Base-by-base conservation (phyloP, 2,888 invertebrate genomes). In the Conops quadrifasciatus region DNA sequence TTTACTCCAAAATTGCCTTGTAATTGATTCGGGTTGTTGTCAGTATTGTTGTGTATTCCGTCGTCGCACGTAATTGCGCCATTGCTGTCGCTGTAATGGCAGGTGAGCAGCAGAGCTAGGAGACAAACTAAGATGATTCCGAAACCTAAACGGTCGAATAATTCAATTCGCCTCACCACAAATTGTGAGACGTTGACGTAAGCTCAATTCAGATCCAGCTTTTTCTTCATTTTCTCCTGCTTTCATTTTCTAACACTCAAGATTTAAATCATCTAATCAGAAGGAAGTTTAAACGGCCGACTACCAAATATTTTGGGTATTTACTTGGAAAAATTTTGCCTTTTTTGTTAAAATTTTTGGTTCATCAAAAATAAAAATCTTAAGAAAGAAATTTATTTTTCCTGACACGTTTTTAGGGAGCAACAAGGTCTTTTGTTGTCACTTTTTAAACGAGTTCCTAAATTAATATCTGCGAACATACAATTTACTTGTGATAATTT, bases 51-150 rank as follows among this genome's bases (percentile, higher is more conserved):
- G 19, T 16, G n/a, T 1, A 26, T n/a, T 3, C 13, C 16, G 43
- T 30, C 21, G 26, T 65, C 30, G 65, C n/a, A 49, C 13, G 30
- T 4, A 13, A 19, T 19, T n/a, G 26, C 4, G 16, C 45, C 47
- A 26, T 21, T 15, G 30, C 11, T 30, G 19, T 47, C 67, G 28
- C 13, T 28, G 49, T 26, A 26, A 28, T 21, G 49, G 28, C 24
- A 21, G 2, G 53, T 59, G 4, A 67, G 59, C 47, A 67, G 47
- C 60, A 67, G 60, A 2, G 67, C 67, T 67, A n/a, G 16, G n/a
- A n/a, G 13, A 24, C 13, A 16, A 45, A 64, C n/a, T 13, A 11
- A 16, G 9, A 28, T 5, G 26, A 4, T 16, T 47, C 26, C 1
- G 16, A n/a, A 30, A 30, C 1, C 19, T 26, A 64, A 7, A 28